Percentiles rank a stretch among this genome's conserved stretches.
phyloP scores from a whole-genome alignment of 2,113 vertebrate species.

The Trachemys scripta region DNA sequence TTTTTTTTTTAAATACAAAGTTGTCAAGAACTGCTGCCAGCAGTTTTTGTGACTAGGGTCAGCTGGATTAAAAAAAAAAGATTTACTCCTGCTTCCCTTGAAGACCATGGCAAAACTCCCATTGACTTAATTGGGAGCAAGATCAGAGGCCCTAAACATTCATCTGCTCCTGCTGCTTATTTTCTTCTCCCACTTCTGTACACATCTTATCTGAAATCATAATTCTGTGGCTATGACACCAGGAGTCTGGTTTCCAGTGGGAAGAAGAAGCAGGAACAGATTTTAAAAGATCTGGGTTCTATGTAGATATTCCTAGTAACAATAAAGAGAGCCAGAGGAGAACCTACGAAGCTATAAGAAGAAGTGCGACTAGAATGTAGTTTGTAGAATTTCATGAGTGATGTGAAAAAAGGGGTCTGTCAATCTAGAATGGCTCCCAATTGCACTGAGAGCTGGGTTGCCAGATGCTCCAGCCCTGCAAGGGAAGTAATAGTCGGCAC shows the following conservation, averaged over 20 bases:
- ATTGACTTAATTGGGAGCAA: not conserved
- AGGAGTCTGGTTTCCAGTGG: not conserved
- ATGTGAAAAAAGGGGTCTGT: not conserved
- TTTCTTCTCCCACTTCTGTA: not conserved
- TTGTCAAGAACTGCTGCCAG: not conserved
- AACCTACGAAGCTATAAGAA: not conserved
- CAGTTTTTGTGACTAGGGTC: not conserved
- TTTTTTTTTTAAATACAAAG: not conserved
- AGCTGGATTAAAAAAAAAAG: fast-evolving
- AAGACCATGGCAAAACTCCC: fast-evolving
- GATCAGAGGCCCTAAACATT: not conserved
- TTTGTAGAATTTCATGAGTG: not conserved
- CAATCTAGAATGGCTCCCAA: not conserved
- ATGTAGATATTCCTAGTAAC: not conserved
- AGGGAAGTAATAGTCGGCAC: not conserved
- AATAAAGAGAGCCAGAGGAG: not conserved
- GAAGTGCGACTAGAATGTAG: not conserved
- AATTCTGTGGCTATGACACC: fast-evolving
- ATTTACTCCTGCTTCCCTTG: fast-evolving
- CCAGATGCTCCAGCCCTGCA: not conserved
- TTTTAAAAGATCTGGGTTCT: not conserved
- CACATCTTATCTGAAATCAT: fast-evolving
- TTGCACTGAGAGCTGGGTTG: not conserved
- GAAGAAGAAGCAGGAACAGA: not conserved
- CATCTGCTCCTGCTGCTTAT: not conserved